phyloP scores from a whole-genome alignment of 2,113 vertebrate genomes.

The Hydrochoerus hydrochaeris region DNA sequence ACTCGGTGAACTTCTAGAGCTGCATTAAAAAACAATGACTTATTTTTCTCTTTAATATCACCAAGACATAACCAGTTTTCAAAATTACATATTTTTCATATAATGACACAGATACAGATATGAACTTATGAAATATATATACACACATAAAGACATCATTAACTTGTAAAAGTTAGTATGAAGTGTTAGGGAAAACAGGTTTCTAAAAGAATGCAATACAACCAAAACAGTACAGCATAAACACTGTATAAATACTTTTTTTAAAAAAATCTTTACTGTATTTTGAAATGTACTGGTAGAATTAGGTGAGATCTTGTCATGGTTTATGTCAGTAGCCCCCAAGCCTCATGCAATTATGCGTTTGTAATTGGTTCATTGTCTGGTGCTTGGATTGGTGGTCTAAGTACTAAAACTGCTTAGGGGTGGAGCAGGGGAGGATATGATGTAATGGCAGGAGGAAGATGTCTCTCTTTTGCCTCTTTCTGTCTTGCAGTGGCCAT shows the following conservation, averaged over 20 bases:
- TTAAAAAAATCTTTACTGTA: neutral
- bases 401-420: too few relatives aligned
- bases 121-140: neutral
- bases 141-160: neutral
- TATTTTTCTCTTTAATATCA: neutral
- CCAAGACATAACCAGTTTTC: neutral
- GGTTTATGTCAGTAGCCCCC: too few relatives aligned
- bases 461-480: too few relatives aligned
- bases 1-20: neutral
- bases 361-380: too few relatives aligned
- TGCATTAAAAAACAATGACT: neutral
- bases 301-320: accelerated
- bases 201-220: neutral
- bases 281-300: constrained; percentile 17
- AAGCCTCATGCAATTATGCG: too few relatives aligned
- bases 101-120: neutral
- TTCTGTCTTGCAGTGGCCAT: too few relatives aligned
- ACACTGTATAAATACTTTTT: neutral
- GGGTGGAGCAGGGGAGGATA: too few relatives aligned
- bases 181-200: neutral
- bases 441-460: too few relatives aligned
- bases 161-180: neutral
- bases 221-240: neutral
- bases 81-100: neutral
- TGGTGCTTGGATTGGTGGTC: too few relatives aligned